These are phyloP conservation scores for Orcinus orca DNA, from an alignment of 2,113 vertebrate genomes.

Conservation along the genomic window DNA sequence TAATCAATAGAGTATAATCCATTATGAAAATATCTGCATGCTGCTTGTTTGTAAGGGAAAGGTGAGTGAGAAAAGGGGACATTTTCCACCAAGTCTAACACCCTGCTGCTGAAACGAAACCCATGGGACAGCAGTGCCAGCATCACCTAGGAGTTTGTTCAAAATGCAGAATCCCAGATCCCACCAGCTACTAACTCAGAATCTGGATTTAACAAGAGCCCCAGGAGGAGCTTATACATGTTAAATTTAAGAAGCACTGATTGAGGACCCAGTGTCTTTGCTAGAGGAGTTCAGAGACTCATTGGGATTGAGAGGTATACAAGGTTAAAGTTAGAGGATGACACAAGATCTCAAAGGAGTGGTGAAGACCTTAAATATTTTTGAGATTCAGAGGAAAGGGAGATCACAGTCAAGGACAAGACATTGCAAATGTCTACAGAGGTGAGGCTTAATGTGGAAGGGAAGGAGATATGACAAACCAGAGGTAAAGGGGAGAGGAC, in stretches of 20 bases:
- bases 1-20: background rate
- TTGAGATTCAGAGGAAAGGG: background rate
- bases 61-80: background rate
- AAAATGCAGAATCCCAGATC: background rate
- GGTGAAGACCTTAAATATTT: background rate
- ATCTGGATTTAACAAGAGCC: no score
- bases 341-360: background rate
- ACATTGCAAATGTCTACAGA: background rate
- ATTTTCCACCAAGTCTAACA: background rate
- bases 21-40: background rate
- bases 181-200: background rate
- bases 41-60: background rate
- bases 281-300: background rate
- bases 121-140: fast-evolving
- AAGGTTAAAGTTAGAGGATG: background rate
- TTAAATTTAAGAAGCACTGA: background rate
- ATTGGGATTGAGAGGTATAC: fast-evolving
- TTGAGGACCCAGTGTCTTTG: background rate
- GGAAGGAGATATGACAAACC: background rate
- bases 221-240: background rate
- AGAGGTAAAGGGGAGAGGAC: background rate
- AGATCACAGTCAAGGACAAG: background rate
- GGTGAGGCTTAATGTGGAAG: background rate
- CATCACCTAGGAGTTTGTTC: no score
- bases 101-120: background rate